A percentile compares a stretch with the other conserved stretches of the same genome.
phyloP scores from a whole-genome alignment of 1,140 invertebrate genomes.

The Gryon sp. region DNA sequence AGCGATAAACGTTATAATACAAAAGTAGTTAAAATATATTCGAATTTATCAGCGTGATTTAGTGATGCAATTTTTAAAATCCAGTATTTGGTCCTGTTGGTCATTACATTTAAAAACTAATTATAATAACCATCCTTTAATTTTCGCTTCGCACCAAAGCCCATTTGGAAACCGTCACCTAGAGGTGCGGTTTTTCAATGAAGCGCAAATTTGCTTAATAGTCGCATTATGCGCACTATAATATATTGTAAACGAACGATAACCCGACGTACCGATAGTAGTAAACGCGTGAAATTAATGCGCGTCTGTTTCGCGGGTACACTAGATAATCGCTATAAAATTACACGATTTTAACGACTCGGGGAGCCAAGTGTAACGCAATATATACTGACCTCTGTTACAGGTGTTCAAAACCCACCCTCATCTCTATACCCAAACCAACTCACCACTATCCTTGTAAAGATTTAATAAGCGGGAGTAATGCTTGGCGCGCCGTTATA shows the following conservation, averaged over 20 bases:
- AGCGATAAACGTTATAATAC: too few relatives aligned
- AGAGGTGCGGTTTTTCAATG: slow-evolving; percentile 32
- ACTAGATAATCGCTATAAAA: slow-evolving; percentile 44
- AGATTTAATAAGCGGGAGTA: slow-evolving; percentile 43
- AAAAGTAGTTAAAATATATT: too few relatives aligned
- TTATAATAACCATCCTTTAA: slow-evolving; percentile 18
- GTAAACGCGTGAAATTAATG: slow-evolving; percentile 41
- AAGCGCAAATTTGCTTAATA: slow-evolving; percentile 45
- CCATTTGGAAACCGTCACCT: slow-evolving; percentile 6
- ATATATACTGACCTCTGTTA: slow-evolving; percentile 15
- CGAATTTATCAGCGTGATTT: slow-evolving; percentile 17
- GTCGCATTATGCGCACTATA: slow-evolving; percentile 9
- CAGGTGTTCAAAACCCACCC: slow-evolving; percentile 42
- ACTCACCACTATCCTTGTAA: too few relatives aligned
- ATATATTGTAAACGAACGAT: slow-evolving; percentile 34
- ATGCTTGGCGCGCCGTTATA: slow-evolving; percentile 12
- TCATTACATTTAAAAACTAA: slow-evolving; percentile 29
- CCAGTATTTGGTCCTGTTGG: not conserved
- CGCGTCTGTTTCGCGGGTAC: slow-evolving; percentile 21
- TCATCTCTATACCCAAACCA: too few relatives aligned
- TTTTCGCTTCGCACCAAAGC: not conserved
- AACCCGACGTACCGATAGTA: slow-evolving; percentile 24
- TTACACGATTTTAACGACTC: slow-evolving; percentile 38
- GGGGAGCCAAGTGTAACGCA: not conserved
- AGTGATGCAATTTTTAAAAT: not conserved